Evolutionary conservation across 2,888 invertebrate genomes (phyloP).

Genomic region (Zaprionus lineosus): DNA sequence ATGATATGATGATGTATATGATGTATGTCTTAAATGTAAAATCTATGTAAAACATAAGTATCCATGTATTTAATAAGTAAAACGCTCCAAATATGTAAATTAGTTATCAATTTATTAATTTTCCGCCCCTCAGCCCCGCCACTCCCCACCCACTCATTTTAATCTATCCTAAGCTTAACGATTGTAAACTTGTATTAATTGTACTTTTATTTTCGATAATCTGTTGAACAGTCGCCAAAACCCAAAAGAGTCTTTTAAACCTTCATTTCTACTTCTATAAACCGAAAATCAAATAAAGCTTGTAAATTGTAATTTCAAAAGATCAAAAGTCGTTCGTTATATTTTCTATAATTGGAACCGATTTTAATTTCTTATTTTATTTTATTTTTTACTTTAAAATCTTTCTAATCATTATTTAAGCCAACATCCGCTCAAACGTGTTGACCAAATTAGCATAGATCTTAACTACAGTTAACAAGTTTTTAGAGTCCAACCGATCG

Average conservation of each 20-base stretch:
- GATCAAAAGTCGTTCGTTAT: constrained; percentile 7
- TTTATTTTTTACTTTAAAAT: not conserved
- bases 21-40: constrained; percentile 64
- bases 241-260: constrained; percentile 2
- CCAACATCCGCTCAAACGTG: constrained; percentile 16
- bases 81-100: constrained; percentile 78
- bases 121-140: not conserved
- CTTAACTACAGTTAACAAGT: constrained; percentile 31
- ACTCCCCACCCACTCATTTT: too few relatives aligned
- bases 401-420: not conserved
- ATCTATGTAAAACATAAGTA: constrained; percentile 72
- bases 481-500: constrained; percentile 10
- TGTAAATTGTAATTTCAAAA: constrained; percentile 63
- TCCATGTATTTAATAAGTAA: constrained; percentile 59
- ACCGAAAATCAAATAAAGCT: constrained; percentile 65
- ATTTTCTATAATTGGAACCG: constrained; percentile 19
- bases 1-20: constrained; percentile 61
- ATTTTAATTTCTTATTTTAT: not conserved
- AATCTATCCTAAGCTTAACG: too few relatives aligned
- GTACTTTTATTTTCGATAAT: too few relatives aligned
- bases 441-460: constrained; percentile 35
- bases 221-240: too few relatives aligned
- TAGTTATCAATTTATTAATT: constrained; percentile 42
- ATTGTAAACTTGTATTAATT: too few relatives aligned
- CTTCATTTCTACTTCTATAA: constrained; percentile 43